Conservation (phyloP, 2,113 vertebrate species). For the Pluvianellus socialis region DNA sequence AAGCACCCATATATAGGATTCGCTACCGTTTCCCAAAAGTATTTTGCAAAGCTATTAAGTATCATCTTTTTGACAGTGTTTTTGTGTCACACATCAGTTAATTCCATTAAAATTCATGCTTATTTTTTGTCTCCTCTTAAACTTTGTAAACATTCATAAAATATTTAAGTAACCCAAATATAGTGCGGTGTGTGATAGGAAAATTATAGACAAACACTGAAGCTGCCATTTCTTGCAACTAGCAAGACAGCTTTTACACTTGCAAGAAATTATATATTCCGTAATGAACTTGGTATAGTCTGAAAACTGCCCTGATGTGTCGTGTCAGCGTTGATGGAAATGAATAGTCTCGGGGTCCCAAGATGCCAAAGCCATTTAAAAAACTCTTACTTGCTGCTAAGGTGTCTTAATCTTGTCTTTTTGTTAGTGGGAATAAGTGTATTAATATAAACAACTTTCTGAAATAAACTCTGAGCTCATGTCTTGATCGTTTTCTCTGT, state of each 20-base stretch:
- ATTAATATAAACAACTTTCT: neutral
- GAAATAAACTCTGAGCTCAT: neutral
- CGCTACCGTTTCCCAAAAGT: neutral
- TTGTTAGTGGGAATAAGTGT: neutral
- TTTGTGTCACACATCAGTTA: neutral
- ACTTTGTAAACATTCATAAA: neutral
- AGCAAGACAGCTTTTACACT: neutral
- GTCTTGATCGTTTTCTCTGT: neutral
- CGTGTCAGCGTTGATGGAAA: neutral
- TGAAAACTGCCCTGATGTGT: neutral
- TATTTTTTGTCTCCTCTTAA: neutral
- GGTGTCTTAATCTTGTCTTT: neutral
- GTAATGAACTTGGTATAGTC: neutral
- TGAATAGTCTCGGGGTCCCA: neutral
- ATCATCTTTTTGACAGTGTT: neutral
- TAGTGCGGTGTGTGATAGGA: neutral
- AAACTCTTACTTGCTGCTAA: neutral
- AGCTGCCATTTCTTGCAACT: neutral
- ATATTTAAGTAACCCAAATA: neutral
- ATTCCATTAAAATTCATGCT: neutral
- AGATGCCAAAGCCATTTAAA: neutral
- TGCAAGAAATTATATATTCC: neutral
- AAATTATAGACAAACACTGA: neutral
- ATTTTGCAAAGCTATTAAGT: neutral
- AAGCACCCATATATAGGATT: neutral